These are phyloP conservation scores for Rotaria socialis DNA, from an alignment of 2,888 invertebrate species.

Conservation along the genomic window DNA sequence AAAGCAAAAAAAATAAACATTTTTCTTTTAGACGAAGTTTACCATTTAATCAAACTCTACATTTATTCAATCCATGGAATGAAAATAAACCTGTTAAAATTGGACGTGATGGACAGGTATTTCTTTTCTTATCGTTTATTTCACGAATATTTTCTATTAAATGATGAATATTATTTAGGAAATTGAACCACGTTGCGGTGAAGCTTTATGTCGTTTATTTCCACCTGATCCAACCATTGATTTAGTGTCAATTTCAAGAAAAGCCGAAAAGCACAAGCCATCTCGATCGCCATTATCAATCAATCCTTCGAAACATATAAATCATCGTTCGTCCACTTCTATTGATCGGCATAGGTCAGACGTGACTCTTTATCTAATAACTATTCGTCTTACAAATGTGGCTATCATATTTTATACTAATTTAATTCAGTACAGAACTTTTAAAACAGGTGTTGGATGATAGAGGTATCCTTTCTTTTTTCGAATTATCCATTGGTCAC, in stretches of 20 bases:
- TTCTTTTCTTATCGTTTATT: too few species aligned
- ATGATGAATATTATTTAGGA: constrained; percentile 66
- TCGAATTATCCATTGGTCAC: not conserved
- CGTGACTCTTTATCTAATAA: constrained; percentile 5
- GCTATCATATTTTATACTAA: constrained; percentile 28
- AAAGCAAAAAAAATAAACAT: not conserved
- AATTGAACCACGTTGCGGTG: constrained; percentile 89
- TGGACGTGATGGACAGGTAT: constrained; percentile 81
- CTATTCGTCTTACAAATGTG: constrained; percentile 6
- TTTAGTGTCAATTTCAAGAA: not conserved
- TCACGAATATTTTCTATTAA: too few species aligned
- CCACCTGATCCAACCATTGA: constrained; percentile 8
- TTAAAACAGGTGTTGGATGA: constrained; percentile 13
- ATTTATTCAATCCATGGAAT: constrained; percentile 94
- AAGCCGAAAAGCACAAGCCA: not conserved
- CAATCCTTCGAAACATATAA: not conserved
- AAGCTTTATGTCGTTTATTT: constrained; percentile 85
- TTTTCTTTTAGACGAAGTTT: constrained; percentile 71
- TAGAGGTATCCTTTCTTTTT: constrained; percentile 1
- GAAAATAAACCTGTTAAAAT: constrained; percentile 97
- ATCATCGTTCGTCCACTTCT: not conserved
- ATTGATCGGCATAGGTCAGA: constrained; percentile 12
- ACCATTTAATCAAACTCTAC: constrained; percentile 82
- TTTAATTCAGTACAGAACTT: constrained; percentile 13
- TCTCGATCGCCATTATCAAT: not conserved